A percentile compares a stretch with the other conserved stretches of the same genome.
These are phyloP conservation scores for Orthochromis indermauri DNA, from an alignment of 2,113 vertebrate species.

Conservation along the genomic window DNA sequence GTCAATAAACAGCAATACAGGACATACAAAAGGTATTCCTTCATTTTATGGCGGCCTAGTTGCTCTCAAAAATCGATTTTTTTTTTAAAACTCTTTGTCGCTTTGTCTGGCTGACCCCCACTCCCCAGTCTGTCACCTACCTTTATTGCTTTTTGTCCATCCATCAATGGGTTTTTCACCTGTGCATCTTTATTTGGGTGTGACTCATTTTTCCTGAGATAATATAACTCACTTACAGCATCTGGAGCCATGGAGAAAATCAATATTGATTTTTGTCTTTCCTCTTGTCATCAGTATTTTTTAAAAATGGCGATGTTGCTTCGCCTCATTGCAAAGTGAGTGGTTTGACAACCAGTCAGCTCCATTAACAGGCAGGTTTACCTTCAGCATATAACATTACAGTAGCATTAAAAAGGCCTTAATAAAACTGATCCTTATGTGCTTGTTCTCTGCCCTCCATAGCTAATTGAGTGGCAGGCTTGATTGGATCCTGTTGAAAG, in stretches of 20 bases:
- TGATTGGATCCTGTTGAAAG: conserved; percentile 57
- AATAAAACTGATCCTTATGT: conserved; percentile 19
- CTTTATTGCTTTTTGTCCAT: conserved; percentile 6
- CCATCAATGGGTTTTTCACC: background rate
- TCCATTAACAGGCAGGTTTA: background rate
- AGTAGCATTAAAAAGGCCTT: background rate
- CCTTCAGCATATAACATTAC: background rate
- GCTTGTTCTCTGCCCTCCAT: background rate
- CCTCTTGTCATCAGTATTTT: background rate
- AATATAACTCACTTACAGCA: conserved; percentile 25
- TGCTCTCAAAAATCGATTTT: background rate
- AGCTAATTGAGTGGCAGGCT: conserved; percentile 50
- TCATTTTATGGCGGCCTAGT: background rate
- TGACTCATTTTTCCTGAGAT: conserved; percentile 13
- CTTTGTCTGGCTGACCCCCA: background rate
- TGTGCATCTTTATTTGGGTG: background rate
- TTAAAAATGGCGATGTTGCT: background rate
- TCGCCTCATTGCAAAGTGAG: background rate
- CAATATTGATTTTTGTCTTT: conserved; percentile 27
- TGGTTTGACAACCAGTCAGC: background rate
- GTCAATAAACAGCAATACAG: background rate
- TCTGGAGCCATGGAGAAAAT: conserved; percentile 9
- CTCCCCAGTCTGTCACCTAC: background rate
- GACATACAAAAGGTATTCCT: background rate
- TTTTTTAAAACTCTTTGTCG: background rate